These are phyloP conservation scores for Rhinichthys klamathensis DNA, from an alignment of 2,113 vertebrate species.

Conservation along the genomic window DNA sequence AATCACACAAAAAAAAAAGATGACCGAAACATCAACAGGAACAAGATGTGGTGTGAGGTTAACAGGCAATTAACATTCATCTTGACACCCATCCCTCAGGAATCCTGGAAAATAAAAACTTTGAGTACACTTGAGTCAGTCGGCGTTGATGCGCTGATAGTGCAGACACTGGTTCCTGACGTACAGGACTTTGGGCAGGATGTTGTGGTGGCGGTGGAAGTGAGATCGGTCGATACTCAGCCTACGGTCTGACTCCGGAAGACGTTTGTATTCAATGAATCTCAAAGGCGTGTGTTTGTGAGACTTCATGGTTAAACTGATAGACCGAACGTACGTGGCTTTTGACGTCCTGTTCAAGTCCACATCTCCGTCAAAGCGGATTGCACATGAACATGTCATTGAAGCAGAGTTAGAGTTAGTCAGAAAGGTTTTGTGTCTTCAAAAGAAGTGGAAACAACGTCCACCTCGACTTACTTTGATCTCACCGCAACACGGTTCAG, in stretches of 20 bases:
- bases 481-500: background rate
- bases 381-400: background rate
- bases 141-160: background rate
- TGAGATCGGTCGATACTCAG: constrained; percentile 28
- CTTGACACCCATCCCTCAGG: background rate
- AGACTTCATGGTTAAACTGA: background rate
- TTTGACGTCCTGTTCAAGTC: background rate
- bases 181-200: constrained; percentile 42
- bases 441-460: background rate
- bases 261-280: constrained; percentile 29
- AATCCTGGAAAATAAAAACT: background rate
- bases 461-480: background rate
- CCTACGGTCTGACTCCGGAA: constrained; percentile 31
- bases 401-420: background rate
- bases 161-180: constrained; percentile 26
- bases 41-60: background rate
- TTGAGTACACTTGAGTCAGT: background rate
- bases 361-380: background rate
- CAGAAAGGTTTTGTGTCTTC: background rate
- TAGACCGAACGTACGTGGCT: background rate
- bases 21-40: background rate
- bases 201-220: constrained; percentile 42
- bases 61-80: background rate
- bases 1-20: background rate
- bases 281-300: constrained; percentile 14